Base-by-base conservation (phyloP, 35 echinoderm and acorn worm genomes). In the Apostichopus californicus region DNA sequence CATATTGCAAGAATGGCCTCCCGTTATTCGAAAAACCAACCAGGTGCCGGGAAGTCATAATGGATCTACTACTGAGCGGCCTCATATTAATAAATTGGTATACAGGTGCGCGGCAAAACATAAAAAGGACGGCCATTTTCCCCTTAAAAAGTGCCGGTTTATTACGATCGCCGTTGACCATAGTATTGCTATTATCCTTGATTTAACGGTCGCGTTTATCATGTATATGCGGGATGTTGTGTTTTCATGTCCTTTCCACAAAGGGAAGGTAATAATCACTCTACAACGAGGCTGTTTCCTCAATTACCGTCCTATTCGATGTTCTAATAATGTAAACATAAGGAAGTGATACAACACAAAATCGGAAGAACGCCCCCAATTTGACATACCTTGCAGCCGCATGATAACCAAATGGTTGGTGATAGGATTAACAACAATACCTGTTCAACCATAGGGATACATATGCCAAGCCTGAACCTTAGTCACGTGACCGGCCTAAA, bases 181-280 rank as follows among this genome's bases (percentile, higher is more conserved):
- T 46, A 46, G n/a, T 46, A 34, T 26, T 26, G 14, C 0, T 80
- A 80, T 9, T 46, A 80, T 80, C 78, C 78, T 25, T 80, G 78
- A 80, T 80, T 25, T 80, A 80, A 80, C 78, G 21, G 46, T 80
- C 78, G n/a, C 13, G 78, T 80, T 80, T 80, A 80, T 80, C 53
- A 80, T 80, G 24, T 34, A n/a, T 14, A 46, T 46, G 78, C 25
- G 20, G n/a, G 78, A 80, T 80, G 78, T 80, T 79, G 12, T 80
- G 78, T 54, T 80, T 80, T 80, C 78, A 80, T 80, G 78, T 80
- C 78, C 78, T 54, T 80, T 80, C 25, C 78, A 80, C 24, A 80
- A 80, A 25, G 34, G 77, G 78, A 34, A 80, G 78, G 53, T 80
- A 80, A 80, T 80, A 80, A 80, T 34, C 78, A 80, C 78, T 80